Evolutionary conservation across 2,888 invertebrate genomes (phyloP).

Genomic region (Pyrrhia umbra): DNA sequence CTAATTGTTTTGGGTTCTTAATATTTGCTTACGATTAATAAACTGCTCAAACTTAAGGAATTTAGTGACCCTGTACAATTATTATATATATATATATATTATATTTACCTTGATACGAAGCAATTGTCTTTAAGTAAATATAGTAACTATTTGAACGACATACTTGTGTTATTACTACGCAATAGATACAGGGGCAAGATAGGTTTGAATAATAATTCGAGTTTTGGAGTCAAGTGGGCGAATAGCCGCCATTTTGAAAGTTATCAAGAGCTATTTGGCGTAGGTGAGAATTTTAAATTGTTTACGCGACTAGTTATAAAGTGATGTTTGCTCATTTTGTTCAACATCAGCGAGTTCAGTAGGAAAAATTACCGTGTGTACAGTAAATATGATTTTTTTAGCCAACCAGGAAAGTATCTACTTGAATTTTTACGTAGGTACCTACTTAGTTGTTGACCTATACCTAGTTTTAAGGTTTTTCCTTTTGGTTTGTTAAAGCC

Average conservation of each 20-base stretch:
- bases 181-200: conserved; percentile 61
- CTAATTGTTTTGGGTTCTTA: background rate
- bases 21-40: conserved; percentile 18
- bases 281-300: conserved; percentile 79
- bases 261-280: conserved; percentile 76
- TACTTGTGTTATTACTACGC: conserved; percentile 31
- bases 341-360: conserved; percentile 17
- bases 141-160: conserved; percentile 30
- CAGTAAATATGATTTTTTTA: conserved; percentile 7
- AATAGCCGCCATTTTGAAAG: conserved; percentile 83
- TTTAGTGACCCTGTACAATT: conserved; percentile 9
- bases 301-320: conserved; percentile 60
- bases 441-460: background rate
- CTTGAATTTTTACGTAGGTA: background rate
- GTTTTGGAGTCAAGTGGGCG: conserved; percentile 80
- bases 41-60: conserved; percentile 2
- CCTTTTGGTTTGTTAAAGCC: background rate
- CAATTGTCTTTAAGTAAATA: conserved; percentile 19
- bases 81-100: too few species aligned
- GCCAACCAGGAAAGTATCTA: conserved; percentile 7
- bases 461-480: background rate
- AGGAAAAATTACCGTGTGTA: conserved; percentile 16
- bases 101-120: conserved; percentile 2
- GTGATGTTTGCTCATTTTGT: conserved; percentile 51
- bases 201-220: conserved; percentile 68